Percentiles rank a stretch among this genome's conserved stretches.
Evolutionary conservation across 2,888 invertebrate genomes (phyloP).

Genomic region (Agelastica alni): DNA sequence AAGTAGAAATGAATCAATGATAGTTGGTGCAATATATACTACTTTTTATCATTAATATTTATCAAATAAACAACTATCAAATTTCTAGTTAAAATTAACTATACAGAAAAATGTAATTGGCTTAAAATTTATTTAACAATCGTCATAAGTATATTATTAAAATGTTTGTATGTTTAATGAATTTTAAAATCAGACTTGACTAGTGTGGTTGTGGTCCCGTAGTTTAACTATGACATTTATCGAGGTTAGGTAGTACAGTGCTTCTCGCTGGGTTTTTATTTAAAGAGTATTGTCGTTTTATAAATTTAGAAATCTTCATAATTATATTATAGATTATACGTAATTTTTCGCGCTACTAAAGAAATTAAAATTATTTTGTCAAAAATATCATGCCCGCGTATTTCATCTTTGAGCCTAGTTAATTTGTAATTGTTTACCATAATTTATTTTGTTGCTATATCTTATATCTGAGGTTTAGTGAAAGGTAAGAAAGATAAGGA

Average conservation of each 20-base stretch:
- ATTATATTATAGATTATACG: conserved; percentile 38
- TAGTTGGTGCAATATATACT: no score
- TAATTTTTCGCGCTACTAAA: conserved; percentile 17
- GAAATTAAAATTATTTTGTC: conserved; percentile 33
- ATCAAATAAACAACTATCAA: conserved; percentile 5
- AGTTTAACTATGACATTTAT: conserved; percentile 43
- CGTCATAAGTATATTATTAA: no score
- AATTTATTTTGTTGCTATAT: conserved; percentile 10
- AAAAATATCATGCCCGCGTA: conserved; percentile 42
- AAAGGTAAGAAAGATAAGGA: conserved; percentile 13
- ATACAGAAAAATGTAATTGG: no score
- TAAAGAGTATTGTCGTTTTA: conserved; percentile 31
- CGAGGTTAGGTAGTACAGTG: conserved; percentile 49
- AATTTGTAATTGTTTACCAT: conserved; percentile 33
- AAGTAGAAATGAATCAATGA: no score
- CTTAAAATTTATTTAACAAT: no score
- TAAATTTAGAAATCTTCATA: conserved; percentile 26
- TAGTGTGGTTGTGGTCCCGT: no score
- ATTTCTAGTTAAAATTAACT: no score
- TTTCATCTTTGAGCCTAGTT: conserved; percentile 48
- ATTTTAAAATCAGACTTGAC: no score
- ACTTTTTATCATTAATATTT: no score
- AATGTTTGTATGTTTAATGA: no score
- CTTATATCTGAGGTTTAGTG: neutral
- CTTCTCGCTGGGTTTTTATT: conserved; percentile 39